Percentiles rank a stretch among this genome's conserved stretches.
Conservation (phyloP, 2,113 vertebrate species). For the Misgurnus anguillicaudatus region DNA sequence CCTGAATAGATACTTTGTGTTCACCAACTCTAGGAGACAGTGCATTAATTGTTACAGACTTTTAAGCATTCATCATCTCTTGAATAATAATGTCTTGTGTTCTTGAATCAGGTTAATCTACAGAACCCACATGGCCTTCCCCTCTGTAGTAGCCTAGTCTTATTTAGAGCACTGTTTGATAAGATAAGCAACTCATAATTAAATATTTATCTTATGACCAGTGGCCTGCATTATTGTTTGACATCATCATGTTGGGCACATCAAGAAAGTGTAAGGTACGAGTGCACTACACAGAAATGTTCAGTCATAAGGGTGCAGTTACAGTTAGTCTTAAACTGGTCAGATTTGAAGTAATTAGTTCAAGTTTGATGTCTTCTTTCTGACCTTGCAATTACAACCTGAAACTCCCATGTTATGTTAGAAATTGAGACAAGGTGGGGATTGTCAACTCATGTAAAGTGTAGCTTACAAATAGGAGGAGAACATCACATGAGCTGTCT, state of each 20-base stretch:
- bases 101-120: background rate
- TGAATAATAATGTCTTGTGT: constrained; percentile 4
- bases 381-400: background rate
- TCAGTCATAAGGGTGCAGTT: background rate
- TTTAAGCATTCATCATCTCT: background rate
- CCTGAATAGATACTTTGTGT: constrained; percentile 35
- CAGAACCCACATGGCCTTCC: background rate
- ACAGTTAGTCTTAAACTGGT: background rate
- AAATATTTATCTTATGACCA: background rate
- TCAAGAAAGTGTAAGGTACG: background rate
- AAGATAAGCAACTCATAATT: background rate
- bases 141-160: background rate
- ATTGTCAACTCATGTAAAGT: no score
- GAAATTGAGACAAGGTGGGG: background rate
- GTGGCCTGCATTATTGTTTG: background rate
- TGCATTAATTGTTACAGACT: background rate
- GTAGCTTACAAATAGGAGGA: no score
- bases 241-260: background rate
- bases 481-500: no score
- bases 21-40: background rate
- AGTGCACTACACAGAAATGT: background rate
- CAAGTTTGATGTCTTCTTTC: background rate
- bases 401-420: background rate
- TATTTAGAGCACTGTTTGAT: constrained; percentile 7
- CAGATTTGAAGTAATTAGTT: no score